Percentiles rank a stretch among this genome's conserved stretches.
Conservation (phyloP, 1,140 invertebrate genomes). For the Neodiprion pinetum region DNA sequence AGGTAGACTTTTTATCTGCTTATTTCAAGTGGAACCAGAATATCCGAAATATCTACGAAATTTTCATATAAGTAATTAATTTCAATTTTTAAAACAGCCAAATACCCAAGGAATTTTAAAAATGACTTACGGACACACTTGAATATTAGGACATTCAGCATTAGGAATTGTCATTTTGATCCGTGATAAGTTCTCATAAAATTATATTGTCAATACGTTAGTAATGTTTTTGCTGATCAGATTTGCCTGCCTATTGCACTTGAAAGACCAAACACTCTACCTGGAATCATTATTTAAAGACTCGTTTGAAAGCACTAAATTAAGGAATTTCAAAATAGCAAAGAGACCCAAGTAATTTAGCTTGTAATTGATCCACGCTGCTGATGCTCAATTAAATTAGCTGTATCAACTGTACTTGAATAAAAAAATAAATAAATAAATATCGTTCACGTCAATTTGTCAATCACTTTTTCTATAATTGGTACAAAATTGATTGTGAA, state of each 20-base stretch:
- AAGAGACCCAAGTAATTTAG: neutral
- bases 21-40: too few relatives aligned
- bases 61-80: too few relatives aligned
- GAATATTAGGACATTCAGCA: neutral
- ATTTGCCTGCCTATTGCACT: neutral
- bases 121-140: neutral
- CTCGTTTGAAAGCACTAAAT: neutral
- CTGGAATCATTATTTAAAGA: neutral
- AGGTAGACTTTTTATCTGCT: neutral
- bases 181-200: neutral
- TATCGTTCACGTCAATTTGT: too few relatives aligned
- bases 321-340: neutral
- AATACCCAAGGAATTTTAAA: too few relatives aligned
- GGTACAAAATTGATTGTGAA: neutral
- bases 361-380: neutral
- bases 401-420: neutral
- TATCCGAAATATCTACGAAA: too few relatives aligned
- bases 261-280: conserved; percentile 5
- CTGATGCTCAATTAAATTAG: neutral
- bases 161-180: neutral
- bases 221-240: neutral
- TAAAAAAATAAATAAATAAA: too few relatives aligned
- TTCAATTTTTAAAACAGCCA: too few relatives aligned
- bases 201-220: neutral
- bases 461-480: too few relatives aligned